Base-by-base conservation (phyloP, 2,888 invertebrate species). In the Eupithecia inturbata region DNA sequence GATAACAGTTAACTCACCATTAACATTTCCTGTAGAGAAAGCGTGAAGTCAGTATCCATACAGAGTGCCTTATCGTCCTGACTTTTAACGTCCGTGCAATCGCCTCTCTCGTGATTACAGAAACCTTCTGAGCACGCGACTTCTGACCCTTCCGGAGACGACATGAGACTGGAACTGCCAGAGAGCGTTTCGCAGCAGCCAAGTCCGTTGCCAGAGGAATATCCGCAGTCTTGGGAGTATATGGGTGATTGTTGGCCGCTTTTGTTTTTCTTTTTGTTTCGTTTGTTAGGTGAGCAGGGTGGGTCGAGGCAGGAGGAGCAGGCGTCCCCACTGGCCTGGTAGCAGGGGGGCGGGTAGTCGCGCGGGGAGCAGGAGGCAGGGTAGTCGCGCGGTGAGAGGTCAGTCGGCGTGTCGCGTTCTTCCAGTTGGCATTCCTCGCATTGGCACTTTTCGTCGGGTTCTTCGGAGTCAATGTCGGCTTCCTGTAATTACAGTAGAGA, bases 81-180 rank as follows among this genome's bases (percentile, higher is more conserved):
- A 36, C 82, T 89, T 85, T 94, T 93, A 76, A 86, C 81, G 79
- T 94, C 94, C 83, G 88, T 85, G 82, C 94, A 93, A 84, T 94
- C 91, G 82, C 95, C 94, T 83, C 94, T 86, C 79, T 97, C 97
- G 82, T 97, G 96, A 87, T 97, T 97, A 90, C 98, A 98, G 87
- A 97, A 97, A 62, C 97, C 97, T 86, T 98, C 98, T 0, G 97
- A 97, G 90, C 98, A 98, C 0, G 97, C 98, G 71, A 98, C 96
- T 87, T 98, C 98, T 0, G 98, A 98, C 41, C 98, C 98, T 85
- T 98, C 98, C 0, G 98, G 97, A 5, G 98, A 97, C 87, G 97
- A 98, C 81, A 97, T 96, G 76, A 97, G 95, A 80, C 98, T 98
- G 31, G 97, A 97, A 69, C 96, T 96, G 62, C 96, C 95, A 10